Percentiles rank a stretch among this genome's conserved stretches.
Conservation (phyloP, 2,113 vertebrate genomes). For the Varanus komodoensis region DNA sequence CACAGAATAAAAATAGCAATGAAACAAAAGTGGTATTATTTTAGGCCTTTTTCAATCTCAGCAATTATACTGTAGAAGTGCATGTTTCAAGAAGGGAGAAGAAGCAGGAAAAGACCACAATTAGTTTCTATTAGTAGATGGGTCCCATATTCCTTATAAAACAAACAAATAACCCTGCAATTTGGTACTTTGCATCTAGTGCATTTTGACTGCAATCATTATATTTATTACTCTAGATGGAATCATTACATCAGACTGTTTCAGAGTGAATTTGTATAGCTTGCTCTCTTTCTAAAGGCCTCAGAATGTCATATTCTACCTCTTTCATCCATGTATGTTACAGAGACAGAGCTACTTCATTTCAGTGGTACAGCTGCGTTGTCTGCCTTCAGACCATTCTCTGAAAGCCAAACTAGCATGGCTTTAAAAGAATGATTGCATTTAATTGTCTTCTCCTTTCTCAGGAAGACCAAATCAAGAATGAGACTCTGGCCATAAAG, state of each 20-base stretch:
- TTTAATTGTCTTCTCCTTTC: neutral
- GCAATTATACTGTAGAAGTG: conserved; percentile 64
- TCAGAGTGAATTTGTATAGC: neutral
- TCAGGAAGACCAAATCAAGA: neutral
- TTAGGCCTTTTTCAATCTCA: conserved; percentile 61
- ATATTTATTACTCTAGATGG: neutral
- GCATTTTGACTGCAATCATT: neutral
- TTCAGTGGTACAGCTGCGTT: neutral
- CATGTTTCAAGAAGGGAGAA: conserved; percentile 49
- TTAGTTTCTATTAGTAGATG: conserved; percentile 45
- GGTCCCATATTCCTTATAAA: conserved; percentile 39
- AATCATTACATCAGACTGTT: neutral
- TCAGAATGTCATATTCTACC: neutral
- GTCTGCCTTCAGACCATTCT: neutral
- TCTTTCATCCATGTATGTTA: neutral
- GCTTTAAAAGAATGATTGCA: neutral
- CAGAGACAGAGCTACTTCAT: neutral
- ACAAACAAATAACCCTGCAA: neutral
- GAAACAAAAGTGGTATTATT: conserved; percentile 73
- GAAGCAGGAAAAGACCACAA: neutral
- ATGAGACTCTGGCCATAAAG: neutral
- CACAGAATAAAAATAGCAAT: conserved; percentile 68
- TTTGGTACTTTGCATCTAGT: neutral
- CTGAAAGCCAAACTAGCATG: neutral
- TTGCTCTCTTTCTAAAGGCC: no score